Base-by-base conservation (phyloP, 2,888 invertebrate species). In the Chloromyia formosa region DNA sequence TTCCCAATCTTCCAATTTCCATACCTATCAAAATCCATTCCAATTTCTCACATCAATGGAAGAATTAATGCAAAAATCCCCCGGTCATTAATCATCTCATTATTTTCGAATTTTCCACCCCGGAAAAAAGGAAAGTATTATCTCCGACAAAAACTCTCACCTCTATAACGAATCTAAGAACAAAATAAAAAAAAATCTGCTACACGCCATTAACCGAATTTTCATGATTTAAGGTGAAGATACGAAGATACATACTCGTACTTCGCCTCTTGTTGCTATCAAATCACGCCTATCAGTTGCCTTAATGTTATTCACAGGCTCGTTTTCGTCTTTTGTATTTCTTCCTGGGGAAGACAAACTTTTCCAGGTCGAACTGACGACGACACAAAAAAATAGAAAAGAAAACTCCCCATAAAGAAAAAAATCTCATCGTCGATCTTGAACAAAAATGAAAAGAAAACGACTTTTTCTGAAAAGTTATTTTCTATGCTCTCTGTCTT, bases 291-390 rank as follows among this genome's bases (percentile, higher is more conserved):
- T 49, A 66, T 66, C 66, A 23, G 49, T 18, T 20, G 22, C 49
- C 14, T 49, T 66, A 66, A 66, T 66, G 49, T 14, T 66, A 66
- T 66, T 66, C 66, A 35, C 66, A 45, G 49, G 66, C 66, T 66
- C 66, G 10, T 49, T 66, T 66, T 49, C 49, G 18, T 20, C 49
- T 16, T 66, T 45, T 49, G 49, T 49, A 22, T 66, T 35, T 2
- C 7, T 2, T 35, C 27, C 3, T 35, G 27, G 27, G 27, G 7
- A 35, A 35, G 7, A 35, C 2, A 7, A 35, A 35, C 2, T 7
- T 35, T 35, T 35, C 2, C 27, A 35, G 27, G 27, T 35, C 27
- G 27, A 35, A 35, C 7, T 35, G 27, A 35, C 27, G 27, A 35
- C 3, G 27, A 35, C 27, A 35, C 7, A 35, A 35, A 35, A 35